phyloP scores from a whole-genome alignment of 2,797 vertebrate genomes.

The Decapterus maruadsi region DNA sequence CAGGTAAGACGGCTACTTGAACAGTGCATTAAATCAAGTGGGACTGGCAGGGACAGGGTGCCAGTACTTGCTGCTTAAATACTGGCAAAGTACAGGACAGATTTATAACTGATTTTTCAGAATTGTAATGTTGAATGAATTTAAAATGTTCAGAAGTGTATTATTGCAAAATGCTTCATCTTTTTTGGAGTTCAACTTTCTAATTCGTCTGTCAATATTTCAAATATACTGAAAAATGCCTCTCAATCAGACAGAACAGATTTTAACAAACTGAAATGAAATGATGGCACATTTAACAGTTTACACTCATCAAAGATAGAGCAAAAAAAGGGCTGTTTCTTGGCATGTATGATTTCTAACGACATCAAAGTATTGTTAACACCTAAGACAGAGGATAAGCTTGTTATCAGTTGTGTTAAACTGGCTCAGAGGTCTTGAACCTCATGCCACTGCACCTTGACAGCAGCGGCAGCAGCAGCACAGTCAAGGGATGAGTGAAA shows the following conservation, averaged over 20 bases:
- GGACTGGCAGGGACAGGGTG: not conserved
- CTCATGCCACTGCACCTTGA: conserved; percentile 58
- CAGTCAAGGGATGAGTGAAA: conserved; percentile 61
- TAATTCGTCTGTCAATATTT: not conserved
- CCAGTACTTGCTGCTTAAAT: not conserved
- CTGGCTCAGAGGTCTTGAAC: conserved; percentile 57
- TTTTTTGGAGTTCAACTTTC: not conserved
- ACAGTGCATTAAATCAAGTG: not conserved
- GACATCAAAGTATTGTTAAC: conserved; percentile 16
- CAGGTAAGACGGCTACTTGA: conserved; percentile 37
- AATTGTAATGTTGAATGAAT: not conserved
- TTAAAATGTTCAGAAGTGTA: not conserved
- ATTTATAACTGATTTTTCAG: not conserved
- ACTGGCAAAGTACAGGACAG: not conserved
- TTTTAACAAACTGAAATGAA: not conserved
- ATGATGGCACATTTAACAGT: not conserved
- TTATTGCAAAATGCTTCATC: not conserved
- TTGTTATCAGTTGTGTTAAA: conserved; percentile 46
- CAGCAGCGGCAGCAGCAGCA: conserved; percentile 28
- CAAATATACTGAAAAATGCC: not conserved
- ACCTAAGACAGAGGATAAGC: conserved; percentile 18
- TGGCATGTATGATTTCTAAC: not conserved
- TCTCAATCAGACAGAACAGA: too few species aligned
- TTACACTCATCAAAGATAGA: not conserved
- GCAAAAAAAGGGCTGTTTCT: not conserved